Evolutionary conservation across 2,113 vertebrate genomes (phyloP).

Genomic region (Tamias sibiricus): DNA sequence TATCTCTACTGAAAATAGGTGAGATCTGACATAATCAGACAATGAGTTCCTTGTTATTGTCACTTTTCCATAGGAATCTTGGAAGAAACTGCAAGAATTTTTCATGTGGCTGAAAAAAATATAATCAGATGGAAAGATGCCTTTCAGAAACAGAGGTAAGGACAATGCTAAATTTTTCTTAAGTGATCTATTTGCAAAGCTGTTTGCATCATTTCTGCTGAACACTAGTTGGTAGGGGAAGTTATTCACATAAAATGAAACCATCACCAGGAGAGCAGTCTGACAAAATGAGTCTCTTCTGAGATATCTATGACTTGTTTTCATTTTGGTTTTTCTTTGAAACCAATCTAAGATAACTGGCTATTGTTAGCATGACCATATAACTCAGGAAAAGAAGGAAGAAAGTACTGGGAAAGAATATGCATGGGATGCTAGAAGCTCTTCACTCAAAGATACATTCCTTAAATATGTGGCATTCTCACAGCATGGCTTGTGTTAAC

Average conservation of each 20-base stretch:
- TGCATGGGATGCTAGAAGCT: background rate
- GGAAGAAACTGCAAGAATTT: conserved; percentile 5
- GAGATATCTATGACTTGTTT: conserved; percentile 59
- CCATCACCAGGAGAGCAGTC: conserved; percentile 47
- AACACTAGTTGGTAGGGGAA: conserved; percentile 11
- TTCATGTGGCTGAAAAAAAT: conserved; percentile 50
- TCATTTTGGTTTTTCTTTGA: conserved; percentile 64
- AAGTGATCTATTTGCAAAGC: conserved; percentile 11
- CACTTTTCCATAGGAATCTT: background rate
- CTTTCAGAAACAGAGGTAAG: conserved; percentile 32
- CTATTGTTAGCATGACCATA: conserved; percentile 52
- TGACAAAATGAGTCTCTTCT: conserved; percentile 62
- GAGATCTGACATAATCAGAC: background rate
- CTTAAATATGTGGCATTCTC: background rate
- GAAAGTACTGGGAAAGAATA: conserved; percentile 30
- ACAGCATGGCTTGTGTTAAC: background rate
- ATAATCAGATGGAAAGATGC: background rate
- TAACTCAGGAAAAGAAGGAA: conserved; percentile 32
- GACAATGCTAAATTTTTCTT: conserved; percentile 33
- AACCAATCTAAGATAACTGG: conserved; percentile 33
- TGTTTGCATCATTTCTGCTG: conserved; percentile 46
- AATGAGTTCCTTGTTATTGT: background rate
- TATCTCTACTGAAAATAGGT: background rate
- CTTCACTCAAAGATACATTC: background rate
- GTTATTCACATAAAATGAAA: conserved; percentile 65